A percentile compares a stretch with the other conserved stretches of the same genome.
Evolutionary conservation across 2,888 invertebrate species (phyloP).

Genomic region (Thymelicus lineola): DNA sequence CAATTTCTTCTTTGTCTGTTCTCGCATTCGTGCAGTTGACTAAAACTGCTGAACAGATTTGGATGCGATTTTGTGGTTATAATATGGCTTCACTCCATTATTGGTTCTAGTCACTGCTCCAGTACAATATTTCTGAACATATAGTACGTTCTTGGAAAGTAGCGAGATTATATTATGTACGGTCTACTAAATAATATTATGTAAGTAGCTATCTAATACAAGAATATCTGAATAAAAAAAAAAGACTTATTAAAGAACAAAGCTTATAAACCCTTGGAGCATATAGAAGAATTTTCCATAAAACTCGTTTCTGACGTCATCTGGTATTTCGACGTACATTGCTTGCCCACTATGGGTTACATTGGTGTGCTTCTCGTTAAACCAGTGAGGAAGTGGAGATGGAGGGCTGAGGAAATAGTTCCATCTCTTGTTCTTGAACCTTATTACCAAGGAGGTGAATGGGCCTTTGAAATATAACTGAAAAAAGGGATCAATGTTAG

Average conservation of each 20-base stretch:
- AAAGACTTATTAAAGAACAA: conserved; percentile 45
- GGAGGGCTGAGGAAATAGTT: conserved; percentile 54
- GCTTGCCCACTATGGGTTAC: conserved; percentile 39
- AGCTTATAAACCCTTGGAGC: conserved; percentile 46
- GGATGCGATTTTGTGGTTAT: too few species aligned
- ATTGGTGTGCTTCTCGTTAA: conserved; percentile 52
- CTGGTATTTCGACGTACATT: conserved; percentile 52
- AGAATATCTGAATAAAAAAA: not conserved
- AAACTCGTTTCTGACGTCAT: conserved; percentile 50
- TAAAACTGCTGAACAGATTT: too few species aligned
- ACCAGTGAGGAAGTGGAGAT: conserved; percentile 60
- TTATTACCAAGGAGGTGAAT: conserved; percentile 53
- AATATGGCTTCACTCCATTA: too few species aligned
- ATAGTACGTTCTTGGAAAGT: too few species aligned
- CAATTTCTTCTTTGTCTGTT: too few species aligned
- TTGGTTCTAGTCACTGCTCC: too few species aligned
- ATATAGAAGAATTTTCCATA: conserved; percentile 48
- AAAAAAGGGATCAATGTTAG: conserved; percentile 41
- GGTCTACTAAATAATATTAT: too few species aligned
- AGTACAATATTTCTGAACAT: too few species aligned
- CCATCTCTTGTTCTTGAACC: conserved; percentile 50
- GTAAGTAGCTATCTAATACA: too few species aligned
- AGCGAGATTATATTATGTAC: too few species aligned
- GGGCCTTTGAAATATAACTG: conserved; percentile 61
- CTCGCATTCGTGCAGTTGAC: too few species aligned